phyloP scores from a whole-genome alignment of 2,113 vertebrate species.

The Centrocercus urophasianus region DNA sequence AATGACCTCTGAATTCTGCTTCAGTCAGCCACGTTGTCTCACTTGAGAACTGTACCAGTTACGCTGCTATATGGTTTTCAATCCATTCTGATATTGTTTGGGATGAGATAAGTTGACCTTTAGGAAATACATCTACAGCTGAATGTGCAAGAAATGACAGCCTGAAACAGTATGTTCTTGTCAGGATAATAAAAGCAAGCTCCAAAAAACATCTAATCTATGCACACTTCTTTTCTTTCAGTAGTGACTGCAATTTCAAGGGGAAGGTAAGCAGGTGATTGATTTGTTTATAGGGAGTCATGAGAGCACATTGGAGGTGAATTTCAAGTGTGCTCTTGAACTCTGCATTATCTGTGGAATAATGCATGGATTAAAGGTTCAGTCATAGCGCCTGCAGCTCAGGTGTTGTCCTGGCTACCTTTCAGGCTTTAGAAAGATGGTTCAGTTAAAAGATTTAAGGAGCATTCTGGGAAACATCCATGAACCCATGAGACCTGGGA shows the following conservation, averaged over 20 bases:
- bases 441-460: not conserved
- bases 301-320: not conserved
- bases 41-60: not conserved
- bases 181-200: constrained; percentile 7
- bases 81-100: not conserved
- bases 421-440: not conserved
- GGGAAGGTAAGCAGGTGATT: constrained; percentile 6
- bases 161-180: constrained; percentile 1
- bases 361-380: not conserved
- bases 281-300: constrained; percentile 17
- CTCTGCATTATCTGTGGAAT: not conserved
- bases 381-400: not conserved
- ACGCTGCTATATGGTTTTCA: not conserved
- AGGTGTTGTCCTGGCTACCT: not conserved
- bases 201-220: not conserved
- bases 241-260: constrained; percentile 28
- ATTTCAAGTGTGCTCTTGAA: not conserved
- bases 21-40: constrained; percentile 11
- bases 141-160: constrained; percentile 30
- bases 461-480: not conserved
- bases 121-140: constrained; percentile 20
- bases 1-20: constrained; percentile 40
- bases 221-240: constrained; percentile 19
- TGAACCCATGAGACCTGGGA: accelerated
- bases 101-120: constrained; percentile 40